A percentile compares a stretch with the other conserved stretches of the same genome.
Conservation (phyloP, 2,113 vertebrate genomes). For the Gopherus evgoodei region DNA sequence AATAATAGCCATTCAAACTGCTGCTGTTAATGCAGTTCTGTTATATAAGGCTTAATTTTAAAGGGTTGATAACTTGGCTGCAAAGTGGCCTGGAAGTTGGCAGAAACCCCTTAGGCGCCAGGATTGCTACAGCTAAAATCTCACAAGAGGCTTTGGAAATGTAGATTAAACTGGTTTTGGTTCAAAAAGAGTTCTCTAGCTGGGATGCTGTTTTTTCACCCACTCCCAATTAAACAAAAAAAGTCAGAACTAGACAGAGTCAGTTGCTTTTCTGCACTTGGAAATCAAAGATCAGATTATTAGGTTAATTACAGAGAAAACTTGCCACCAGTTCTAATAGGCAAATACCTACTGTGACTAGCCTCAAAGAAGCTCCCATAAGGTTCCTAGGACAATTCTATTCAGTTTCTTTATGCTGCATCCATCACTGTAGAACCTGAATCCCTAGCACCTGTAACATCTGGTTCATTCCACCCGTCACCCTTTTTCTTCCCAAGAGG, state of each 20-base stretch:
- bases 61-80: not conserved
- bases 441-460: not conserved
- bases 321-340: not conserved
- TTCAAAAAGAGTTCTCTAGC: not conserved
- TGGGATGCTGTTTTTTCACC: not conserved
- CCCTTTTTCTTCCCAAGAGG: not conserved
- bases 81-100: not conserved
- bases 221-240: not conserved
- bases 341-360: not conserved
- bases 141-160: not conserved
- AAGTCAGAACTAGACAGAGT: not conserved
- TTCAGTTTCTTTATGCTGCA: accelerated
- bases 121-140: not conserved
- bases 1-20: not conserved
- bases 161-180: not conserved
- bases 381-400: not conserved
- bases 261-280: not conserved
- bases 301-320: not conserved
- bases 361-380: not conserved
- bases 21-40: not conserved
- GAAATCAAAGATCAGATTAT: not conserved
- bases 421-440: accelerated
- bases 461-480: not conserved
- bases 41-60: not conserved
- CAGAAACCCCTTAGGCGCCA: not conserved